Base-by-base conservation (phyloP, 2,888 invertebrate species). In the Chloroclysta siterata region DNA sequence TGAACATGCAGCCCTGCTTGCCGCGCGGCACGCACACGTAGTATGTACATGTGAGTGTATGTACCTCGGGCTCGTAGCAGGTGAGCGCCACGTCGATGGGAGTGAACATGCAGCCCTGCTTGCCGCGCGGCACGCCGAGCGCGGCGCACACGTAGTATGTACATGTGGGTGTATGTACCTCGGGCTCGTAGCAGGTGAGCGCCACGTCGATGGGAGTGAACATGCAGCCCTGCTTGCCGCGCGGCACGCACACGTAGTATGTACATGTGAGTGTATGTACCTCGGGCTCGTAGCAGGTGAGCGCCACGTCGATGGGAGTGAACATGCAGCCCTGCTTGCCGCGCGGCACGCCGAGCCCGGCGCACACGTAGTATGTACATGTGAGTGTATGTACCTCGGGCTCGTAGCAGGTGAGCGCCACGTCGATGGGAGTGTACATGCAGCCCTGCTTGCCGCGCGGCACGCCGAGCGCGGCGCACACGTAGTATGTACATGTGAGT, bases 301-400 rank as follows among this genome's bases (percentile, higher is more conserved):
- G 95, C 79, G 97, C 96, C 8, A 99, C 97, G 72, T 97, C 96
- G 42, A 99, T 96, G 29, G 99, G 98, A 0, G 99, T 98, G 89
- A 99, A 99, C 98, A 98, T 98, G 84, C 97, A 97, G 68, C 99
- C 98, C 81, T 96, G 95, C 83, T 98, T 97, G 69, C 98, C 98
- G 70, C 96, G 97, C 51, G 99, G 99, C 50, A 99, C 98, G 47
- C 99, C 99, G 66, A 99, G 95, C 68, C 97, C 95, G 11, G 98
- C 97, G 85, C 99, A 98, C 68, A 98, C 96, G 81, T 98, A 99
- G 0, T 3, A 22, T 22, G 22, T 3, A 1, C 22, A 22, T 22
- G 22, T 22, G 22, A 3, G 22, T 1, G 22, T 22, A 22, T 8
- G 11, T 72, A 95, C 95, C 94, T 99, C 99, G 0, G 99, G 98